Evolutionary conservation across 2,888 invertebrate genomes (phyloP).

Genomic region (Ariolimax columbianus): DNA sequence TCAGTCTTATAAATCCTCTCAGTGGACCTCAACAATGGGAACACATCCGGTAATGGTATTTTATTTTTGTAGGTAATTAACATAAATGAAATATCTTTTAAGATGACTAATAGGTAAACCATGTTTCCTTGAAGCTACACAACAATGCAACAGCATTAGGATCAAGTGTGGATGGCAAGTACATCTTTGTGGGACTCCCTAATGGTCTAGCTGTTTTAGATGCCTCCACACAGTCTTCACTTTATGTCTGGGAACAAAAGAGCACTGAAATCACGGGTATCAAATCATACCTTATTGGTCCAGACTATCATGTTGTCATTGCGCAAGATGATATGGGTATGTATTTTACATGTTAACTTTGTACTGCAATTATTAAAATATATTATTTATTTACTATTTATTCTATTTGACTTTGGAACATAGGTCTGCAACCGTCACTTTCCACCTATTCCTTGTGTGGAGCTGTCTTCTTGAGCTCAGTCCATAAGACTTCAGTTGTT

Average conservation of each 20-base stretch:
- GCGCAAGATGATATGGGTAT: conserved; percentile 76
- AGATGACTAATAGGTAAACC: too few relatives aligned
- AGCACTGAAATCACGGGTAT: conserved; percentile 67
- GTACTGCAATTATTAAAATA: not conserved
- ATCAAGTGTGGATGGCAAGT: conserved; percentile 68
- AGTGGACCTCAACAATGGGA: too few relatives aligned
- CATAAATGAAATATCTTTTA: too few relatives aligned
- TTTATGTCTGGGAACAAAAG: conserved; percentile 68
- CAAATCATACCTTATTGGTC: conserved; percentile 62
- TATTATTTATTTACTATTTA: too few relatives aligned
- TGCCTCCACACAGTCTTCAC: conserved; percentile 60
- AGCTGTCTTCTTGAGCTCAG: too few relatives aligned
- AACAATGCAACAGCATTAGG: conserved; percentile 65
- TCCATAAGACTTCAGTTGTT: too few relatives aligned
- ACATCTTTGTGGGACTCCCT: conserved; percentile 71
- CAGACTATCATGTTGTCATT: conserved; percentile 43
- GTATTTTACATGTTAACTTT: not conserved
- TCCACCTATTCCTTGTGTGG: too few relatives aligned
- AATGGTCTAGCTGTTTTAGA: conserved; percentile 71
- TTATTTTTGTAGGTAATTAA: too few relatives aligned
- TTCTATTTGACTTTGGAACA: too few relatives aligned
- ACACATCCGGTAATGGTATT: too few relatives aligned
- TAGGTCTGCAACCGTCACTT: too few relatives aligned
- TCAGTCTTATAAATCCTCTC: too few relatives aligned
- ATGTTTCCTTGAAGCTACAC: conserved; percentile 58